These are phyloP conservation scores for Melozone crissalis DNA, from an alignment of 2,113 vertebrate genomes.

Conservation along the genomic window DNA sequence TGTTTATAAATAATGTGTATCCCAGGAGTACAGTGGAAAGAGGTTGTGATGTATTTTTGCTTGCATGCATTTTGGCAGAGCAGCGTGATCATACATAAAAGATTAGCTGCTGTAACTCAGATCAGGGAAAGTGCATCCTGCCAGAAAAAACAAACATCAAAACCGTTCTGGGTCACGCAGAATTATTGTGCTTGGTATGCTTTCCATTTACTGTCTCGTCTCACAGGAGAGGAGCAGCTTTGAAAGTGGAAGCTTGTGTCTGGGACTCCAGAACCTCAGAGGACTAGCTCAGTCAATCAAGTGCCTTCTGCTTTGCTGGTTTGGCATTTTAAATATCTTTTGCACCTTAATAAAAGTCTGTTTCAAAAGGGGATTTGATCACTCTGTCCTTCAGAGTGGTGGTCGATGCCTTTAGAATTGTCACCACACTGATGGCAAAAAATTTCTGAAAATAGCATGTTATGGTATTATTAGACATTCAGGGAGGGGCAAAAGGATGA, in stretches of 20 bases:
- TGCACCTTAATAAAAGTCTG: neutral
- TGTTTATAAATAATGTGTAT: slow-evolving; percentile 14
- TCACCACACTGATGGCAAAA: neutral
- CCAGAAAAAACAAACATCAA: slow-evolving; percentile 34
- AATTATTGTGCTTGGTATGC: neutral
- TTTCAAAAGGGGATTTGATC: neutral
- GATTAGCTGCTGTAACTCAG: slow-evolving; percentile 48
- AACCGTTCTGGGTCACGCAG: slow-evolving; percentile 2
- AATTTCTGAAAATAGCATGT: neutral
- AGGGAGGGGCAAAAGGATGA: neutral
- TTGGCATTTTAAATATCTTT: neutral
- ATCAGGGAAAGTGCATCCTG: slow-evolving; percentile 25
- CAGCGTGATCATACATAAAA: slow-evolving; percentile 32
- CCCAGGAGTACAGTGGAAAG: neutral
- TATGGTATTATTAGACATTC: neutral
- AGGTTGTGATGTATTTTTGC: slow-evolving; percentile 48
- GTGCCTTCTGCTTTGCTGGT: neutral
- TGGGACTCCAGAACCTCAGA: neutral
- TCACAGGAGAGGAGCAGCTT: neutral
- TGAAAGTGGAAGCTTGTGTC: neutral
- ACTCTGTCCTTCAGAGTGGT: neutral
- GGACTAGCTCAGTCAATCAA: neutral
- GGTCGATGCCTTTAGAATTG: neutral
- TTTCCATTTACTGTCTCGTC: neutral
- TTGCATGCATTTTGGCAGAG: slow-evolving; percentile 57